These are phyloP conservation scores for Tolypeutes matacus DNA, from an alignment of 2,797 vertebrate species.

Conservation along the genomic window DNA sequence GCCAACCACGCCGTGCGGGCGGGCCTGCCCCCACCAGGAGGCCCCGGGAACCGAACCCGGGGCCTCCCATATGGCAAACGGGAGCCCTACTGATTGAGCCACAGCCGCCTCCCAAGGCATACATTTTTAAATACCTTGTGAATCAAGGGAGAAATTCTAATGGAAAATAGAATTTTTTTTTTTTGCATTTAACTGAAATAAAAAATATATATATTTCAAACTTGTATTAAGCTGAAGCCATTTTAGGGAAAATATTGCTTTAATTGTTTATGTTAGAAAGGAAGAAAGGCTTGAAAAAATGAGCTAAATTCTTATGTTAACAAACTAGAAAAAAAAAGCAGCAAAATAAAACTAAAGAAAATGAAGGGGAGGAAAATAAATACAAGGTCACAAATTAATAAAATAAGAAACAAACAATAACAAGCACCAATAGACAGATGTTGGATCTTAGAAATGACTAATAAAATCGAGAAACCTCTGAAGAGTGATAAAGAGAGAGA, in stretches of 20 bases:
- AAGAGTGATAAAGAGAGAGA: background rate
- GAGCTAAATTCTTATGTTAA: background rate
- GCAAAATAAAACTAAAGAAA: conserved; percentile 34
- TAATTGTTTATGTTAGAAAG: background rate
- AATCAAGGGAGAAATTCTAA: background rate
- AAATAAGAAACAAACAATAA: conserved; percentile 1
- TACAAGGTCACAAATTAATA: background rate
- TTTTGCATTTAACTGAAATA: background rate
- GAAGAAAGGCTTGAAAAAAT: background rate
- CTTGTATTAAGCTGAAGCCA: background rate
- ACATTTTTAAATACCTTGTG: background rate
- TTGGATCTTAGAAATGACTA: background rate
- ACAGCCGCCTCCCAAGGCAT: background rate
- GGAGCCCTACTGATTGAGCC: too few relatives aligned
- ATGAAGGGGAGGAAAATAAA: background rate
- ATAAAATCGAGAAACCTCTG: background rate
- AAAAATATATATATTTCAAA: background rate
- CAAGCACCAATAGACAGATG: background rate
- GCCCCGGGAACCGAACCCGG: too few relatives aligned
- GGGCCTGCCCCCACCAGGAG: too few relatives aligned
- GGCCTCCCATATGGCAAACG: too few relatives aligned
- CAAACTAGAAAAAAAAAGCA: background rate
- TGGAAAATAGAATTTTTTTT: background rate
- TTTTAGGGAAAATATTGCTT: background rate
- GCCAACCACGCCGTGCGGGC: too few relatives aligned